phyloP scores from a whole-genome alignment of 2,888 invertebrate species.

The Dromius quadrimaculatus region DNA sequence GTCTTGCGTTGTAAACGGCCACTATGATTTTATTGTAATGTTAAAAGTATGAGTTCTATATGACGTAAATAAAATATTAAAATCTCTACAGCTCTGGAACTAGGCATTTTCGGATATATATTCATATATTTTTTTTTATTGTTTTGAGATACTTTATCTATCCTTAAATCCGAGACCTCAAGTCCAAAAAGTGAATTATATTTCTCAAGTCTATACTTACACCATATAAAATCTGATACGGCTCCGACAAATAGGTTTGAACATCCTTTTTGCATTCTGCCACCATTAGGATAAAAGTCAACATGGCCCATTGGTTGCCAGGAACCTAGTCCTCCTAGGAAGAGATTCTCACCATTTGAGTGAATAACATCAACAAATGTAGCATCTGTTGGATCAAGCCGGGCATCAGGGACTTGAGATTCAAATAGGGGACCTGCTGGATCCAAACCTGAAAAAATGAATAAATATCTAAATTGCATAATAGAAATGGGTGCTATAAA shows the following conservation, averaged over 20 bases:
- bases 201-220: conserved; percentile 68
- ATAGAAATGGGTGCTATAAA: too few species aligned
- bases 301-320: conserved; percentile 94
- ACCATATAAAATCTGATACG: conserved; percentile 89
- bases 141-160: too few species aligned
- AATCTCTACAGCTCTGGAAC: too few species aligned
- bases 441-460: conserved; percentile 75
- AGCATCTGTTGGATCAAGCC: conserved; percentile 87
- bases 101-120: too few species aligned
- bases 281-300: conserved; percentile 93
- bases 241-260: conserved; percentile 93
- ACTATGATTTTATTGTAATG: too few species aligned
- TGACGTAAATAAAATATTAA: too few species aligned
- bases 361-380: conserved; percentile 93
- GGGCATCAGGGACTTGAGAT: conserved; percentile 86
- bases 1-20: too few species aligned
- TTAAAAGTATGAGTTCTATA: too few species aligned
- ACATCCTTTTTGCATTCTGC: conserved; percentile 91
- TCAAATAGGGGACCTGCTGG: conserved; percentile 94
- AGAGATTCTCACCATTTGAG: conserved; percentile 92
- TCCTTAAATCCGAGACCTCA: too few species aligned
- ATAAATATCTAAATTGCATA: not conserved
- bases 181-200: not conserved
- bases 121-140: too few species aligned
- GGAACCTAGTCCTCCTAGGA: conserved; percentile 84